Base-by-base conservation (phyloP, 2,113 vertebrate genomes). In the Rhynchopsitta pachyrhyncha region DNA sequence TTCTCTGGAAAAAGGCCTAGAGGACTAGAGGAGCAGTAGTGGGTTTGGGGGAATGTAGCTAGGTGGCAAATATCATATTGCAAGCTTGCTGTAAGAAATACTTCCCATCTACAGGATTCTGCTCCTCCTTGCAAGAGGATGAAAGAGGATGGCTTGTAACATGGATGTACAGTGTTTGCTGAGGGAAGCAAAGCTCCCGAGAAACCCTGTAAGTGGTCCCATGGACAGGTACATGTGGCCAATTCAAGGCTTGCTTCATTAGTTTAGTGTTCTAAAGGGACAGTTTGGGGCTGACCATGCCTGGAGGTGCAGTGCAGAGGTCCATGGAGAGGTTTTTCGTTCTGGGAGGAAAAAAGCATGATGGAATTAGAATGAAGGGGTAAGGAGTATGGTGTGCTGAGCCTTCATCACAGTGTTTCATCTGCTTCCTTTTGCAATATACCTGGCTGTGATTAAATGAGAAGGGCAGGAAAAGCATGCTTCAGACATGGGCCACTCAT, bases 151-250 rank as follows among this genome's bases (percentile, higher is more conserved):
- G 59, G 5, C 7, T 80, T 31, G 18, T 29, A 39, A 16, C 5
- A 9, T 3, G 20, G 5, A 4, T 10, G 2, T 6, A 22, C 1
- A 6, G 0, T 41, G 5, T 60, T 64, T 88, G 13, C 12, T 57
- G 6, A 6, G 6, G 4, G 7, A 17, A 10, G 11, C 6, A 75
- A 66, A 74, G 4, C 6, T 55, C 18, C 8, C 4, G 7, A 88
- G 49, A 85, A 73, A 39, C 1, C 2, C 10, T 3, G 1, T 20
- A 23, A n/a, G 9, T 25, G 4, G 4, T 44, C 11, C 11, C 11
- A 7, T 7, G 17, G 17, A 23, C 33, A 68, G 24, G 5, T 24
- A 23, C 7, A 1, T 6, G 12, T 12, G 12, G 24, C 6, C 10
- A 64, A 2, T 20, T 5, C 18, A 68, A 15, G 14, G 4, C 4